Evolutionary conservation across 1,140 invertebrate genomes (phyloP).

Genomic region (Marisa cornuarietis): DNA sequence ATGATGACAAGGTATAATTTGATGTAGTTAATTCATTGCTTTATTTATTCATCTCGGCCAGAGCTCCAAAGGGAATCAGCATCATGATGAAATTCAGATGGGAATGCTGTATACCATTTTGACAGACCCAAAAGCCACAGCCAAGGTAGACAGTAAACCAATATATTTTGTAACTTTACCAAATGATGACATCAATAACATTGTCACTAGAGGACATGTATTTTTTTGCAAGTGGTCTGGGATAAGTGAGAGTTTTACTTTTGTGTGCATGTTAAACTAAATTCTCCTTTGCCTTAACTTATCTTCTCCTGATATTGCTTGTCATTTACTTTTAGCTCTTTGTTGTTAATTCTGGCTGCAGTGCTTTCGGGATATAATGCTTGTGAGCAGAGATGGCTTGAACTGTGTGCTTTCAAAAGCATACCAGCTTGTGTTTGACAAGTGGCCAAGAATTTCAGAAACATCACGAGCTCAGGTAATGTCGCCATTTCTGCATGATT

Average conservation of each 20-base stretch:
- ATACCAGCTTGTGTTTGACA: constrained; percentile 86
- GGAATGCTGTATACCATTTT: constrained; percentile 90
- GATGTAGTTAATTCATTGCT: not conserved
- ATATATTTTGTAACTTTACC: not conserved
- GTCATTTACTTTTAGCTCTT: not conserved
- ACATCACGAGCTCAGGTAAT: constrained; percentile 77
- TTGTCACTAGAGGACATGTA: not conserved
- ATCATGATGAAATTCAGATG: constrained; percentile 89
- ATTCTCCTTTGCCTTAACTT: not conserved
- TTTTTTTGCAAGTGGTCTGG: not conserved
- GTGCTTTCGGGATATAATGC: constrained; percentile 89
- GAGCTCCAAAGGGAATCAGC: constrained; percentile 83
- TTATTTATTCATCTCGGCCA: constrained; percentile 31
- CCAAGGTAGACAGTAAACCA: constrained; percentile 70
- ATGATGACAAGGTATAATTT: not conserved
- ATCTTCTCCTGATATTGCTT: not conserved
- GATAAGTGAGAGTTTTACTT: not conserved
- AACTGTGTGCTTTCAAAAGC: constrained; percentile 81
- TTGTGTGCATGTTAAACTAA: not conserved
- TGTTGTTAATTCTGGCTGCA: constrained; percentile 43
- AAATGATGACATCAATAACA: not conserved
- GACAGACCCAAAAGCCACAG: constrained; percentile 83
- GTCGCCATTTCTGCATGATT: not conserved
- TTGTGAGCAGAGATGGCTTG: constrained; percentile 89
- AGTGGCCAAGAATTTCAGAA: constrained; percentile 87